Conservation (phyloP, 2,888 invertebrate genomes). For the Hoplodrina ambigua region DNA sequence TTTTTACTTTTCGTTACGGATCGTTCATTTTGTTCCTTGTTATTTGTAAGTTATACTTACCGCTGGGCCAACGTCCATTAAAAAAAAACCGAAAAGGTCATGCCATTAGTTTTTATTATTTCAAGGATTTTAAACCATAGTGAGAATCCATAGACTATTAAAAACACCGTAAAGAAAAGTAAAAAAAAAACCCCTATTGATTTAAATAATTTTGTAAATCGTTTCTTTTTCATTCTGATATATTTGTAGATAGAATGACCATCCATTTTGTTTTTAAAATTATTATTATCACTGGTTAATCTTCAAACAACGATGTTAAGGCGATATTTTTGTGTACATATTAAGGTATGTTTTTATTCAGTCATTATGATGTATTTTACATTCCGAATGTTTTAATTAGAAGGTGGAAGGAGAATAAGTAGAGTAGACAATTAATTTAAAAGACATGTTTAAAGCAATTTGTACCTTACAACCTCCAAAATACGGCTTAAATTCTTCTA, state of each 20-base stretch:
- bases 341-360: conserved; percentile 27
- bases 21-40: too few species aligned
- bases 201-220: conserved; percentile 56
- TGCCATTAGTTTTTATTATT: not conserved
- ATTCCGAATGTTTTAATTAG: conserved; percentile 50
- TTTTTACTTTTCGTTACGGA: conserved; percentile 42
- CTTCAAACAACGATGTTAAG: conserved; percentile 39
- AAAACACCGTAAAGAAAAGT: conserved; percentile 15
- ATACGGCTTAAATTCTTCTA: conserved; percentile 24
- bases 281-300: conserved; percentile 18
- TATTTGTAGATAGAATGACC: conserved; percentile 49
- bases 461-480: conserved; percentile 21
- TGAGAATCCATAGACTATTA: not conserved
- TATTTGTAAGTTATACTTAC: too few species aligned
- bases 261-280: conserved; percentile 11
- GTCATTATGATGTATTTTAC: conserved; percentile 54
- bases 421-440: conserved; percentile 35
- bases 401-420: conserved; percentile 32
- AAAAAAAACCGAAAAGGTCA: not conserved
- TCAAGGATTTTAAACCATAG: not conserved
- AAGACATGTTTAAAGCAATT: conserved; percentile 42
- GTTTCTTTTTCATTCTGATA: conserved; percentile 30
- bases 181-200: not conserved
- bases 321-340: conserved; percentile 47
- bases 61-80: too few species aligned